Evolutionary conservation across 2,797 vertebrate species (phyloP), one percentile per base, ranked within the genome.

Genomic region (Basileuterus tristriatus): DNA sequence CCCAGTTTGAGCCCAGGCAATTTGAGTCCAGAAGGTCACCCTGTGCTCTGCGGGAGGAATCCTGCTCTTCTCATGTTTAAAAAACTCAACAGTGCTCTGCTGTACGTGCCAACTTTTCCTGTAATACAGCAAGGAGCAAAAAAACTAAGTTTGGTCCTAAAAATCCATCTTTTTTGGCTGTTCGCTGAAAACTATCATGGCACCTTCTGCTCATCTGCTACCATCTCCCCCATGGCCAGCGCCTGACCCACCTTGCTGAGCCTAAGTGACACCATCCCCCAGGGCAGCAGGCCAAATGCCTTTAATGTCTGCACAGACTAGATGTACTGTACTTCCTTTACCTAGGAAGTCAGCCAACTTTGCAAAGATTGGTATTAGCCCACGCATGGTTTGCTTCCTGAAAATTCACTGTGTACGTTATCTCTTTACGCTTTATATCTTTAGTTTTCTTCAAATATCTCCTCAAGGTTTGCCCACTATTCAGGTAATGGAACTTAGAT

Each of bases 291-390:
- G 82, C 80, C 89, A 96, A 96, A 47, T 5, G 19, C 29, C 91
- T 90, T 62, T 80, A 58, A 47, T 75, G 41, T 34, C 68, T 90
- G 49, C 32, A 60, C 15, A 89, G 88, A 87, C 69, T 55, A 75
- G 91, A 91, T 89, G 84, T 94, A 65, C 69, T 56, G 17, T 63
- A 72, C 65, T 87, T 87, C 76, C 84, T 92, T 95, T 92, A 91
- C 81, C 92, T 93, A 95, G 82, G 79, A 97, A 92, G 36, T 52
- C 72, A 83, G 93, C 92, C 87, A 94, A 64, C 62, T 95, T 85
- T 68, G 36, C 70, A 86, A 72, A 91, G 92, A 65, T 52, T 87
- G 69, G 64, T 89, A 88, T 91, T 89, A 95, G 43, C 78, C 87
- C 79, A 83, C 7, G 2, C 91, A 67, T 0, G 17, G 30, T 43